Evolutionary conservation across 2,888 invertebrate species (phyloP), one percentile per base, ranked within the genome.

Genomic region (Perdita meconis): DNA sequence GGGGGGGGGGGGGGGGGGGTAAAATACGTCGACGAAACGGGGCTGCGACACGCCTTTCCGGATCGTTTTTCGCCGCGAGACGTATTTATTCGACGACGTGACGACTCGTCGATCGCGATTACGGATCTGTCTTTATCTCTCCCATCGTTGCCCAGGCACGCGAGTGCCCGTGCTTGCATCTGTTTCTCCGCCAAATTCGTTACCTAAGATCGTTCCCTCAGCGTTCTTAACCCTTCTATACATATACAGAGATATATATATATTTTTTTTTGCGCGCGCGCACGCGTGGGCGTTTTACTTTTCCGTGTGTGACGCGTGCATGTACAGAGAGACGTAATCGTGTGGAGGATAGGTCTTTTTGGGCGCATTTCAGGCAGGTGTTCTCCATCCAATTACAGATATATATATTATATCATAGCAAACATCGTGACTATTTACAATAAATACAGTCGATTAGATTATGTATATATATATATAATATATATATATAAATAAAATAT

Each of bases 351-450:
- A 84, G 83, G 83, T 80, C n/a, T n/a, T n/a, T n/a, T 72, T 82
- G 85, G 73, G 78, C 77, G 77, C 81, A 84, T 81, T 81, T 81
- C 85, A 89, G 89, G 84, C 87, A 88, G 83, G 75, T 89, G 56
- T 56, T 22, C 70, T 89, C 89, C 91, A 91, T 90, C 87, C 90
- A 91, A 89, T 90, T 91, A 91, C 90, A 90, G 90, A 91, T 91
- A 91, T 90, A 90, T 90, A 91, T 90, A 90, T 90, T 89, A 90
- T 90, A 90, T 89, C 89, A 91, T 91, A 91, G 91, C 91, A 91
- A 91, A 91, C 91, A 91, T 91, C 90, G 89, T 90, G 90, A 91
- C 91, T 91, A 91, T 91, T 91, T 91, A 91, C 91, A 91, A 90
- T 91, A 91, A 91, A 91, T 91, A 91, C 91, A 91, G 88, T 91